Evolutionary conservation across 2,888 invertebrate genomes (phyloP), one percentile per base, ranked within the genome.

Genomic region (Lymantria monacha): DNA sequence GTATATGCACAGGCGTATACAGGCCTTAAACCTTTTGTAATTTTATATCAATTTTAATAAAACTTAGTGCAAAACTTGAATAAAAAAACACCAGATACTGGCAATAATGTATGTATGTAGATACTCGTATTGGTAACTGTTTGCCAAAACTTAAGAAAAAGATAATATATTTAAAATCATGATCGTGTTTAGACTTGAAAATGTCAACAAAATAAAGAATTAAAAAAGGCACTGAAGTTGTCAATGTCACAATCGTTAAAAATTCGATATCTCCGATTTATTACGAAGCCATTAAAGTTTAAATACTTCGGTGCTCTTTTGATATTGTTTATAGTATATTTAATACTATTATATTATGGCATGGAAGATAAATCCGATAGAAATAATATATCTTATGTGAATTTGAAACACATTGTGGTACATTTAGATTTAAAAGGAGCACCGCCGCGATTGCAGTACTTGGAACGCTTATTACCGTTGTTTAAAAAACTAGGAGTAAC

Each of bases 371-470:
- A 33, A 10, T 10, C 33, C 10, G 10, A 33, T 33, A 10, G 9
- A 9, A 33, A 33, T 9, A 33, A 33, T 33, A 10, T 33, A 9
- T 33, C 15, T 9, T 14, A 1, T 30, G 59, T 78, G 8, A 45
- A 48, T 0, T 54, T 90, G 11, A 62, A 77, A 0, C 88, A 94
- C 55, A 93, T 95, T 53, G 91, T 97, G 30, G 95, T 97, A 1
- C 97, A 97, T 81, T 81, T 97, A 22, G 97, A 50, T 42, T 81
- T 97, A 12, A 97, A 97, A 80, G 97, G 97, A 9, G 95, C 96
- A 0, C 96, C 97, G 0, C 95, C 95, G 0, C 94, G 93, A 66
- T 70, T 96, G 1, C 74, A 81, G 0, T 95, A 95, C 68, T 92
- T 94, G 51, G 76, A 87, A 47, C 83, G 92, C 8, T 63, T 97